These are phyloP conservation scores for Chaitophorus viminalis DNA, from an alignment of 2,888 invertebrate species.

Conservation along the genomic window DNA sequence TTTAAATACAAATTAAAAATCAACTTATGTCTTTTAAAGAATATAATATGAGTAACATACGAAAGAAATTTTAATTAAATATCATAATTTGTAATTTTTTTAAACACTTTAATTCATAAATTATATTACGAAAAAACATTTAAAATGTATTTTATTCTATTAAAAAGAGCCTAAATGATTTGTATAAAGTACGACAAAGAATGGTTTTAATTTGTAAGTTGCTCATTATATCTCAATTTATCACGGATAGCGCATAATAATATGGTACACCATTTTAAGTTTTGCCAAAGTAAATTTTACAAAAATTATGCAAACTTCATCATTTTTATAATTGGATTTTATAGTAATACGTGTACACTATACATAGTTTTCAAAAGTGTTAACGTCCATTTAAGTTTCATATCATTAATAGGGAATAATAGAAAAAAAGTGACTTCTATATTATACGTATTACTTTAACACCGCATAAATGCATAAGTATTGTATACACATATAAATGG, in stretches of 20 bases:
- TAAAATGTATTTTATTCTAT: background rate
- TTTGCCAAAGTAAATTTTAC: background rate
- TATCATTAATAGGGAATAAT: background rate
- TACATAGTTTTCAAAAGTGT: background rate
- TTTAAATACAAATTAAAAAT: too few species aligned
- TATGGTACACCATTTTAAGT: background rate
- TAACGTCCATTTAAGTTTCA: background rate
- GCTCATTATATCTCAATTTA: background rate
- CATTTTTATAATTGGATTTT: background rate
- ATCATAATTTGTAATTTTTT: too few species aligned
- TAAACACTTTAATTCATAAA: too few species aligned
- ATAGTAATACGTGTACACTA: background rate
- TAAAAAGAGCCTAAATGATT: background rate
- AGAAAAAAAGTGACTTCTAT: background rate
- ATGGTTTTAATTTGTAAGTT: background rate
- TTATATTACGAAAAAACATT: background rate
- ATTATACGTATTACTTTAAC: background rate
- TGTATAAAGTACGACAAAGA: background rate
- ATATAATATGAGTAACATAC: too few species aligned
- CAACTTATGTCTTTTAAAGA: too few species aligned
- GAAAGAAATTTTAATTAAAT: too few species aligned
- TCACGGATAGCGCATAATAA: background rate
- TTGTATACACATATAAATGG: background rate
- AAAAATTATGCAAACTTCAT: background rate
- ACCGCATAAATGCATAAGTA: background rate